These are phyloP conservation scores for Phrynosoma blainvillii DNA, from an alignment of 2,113 vertebrate genomes.

Conservation along the genomic window DNA sequence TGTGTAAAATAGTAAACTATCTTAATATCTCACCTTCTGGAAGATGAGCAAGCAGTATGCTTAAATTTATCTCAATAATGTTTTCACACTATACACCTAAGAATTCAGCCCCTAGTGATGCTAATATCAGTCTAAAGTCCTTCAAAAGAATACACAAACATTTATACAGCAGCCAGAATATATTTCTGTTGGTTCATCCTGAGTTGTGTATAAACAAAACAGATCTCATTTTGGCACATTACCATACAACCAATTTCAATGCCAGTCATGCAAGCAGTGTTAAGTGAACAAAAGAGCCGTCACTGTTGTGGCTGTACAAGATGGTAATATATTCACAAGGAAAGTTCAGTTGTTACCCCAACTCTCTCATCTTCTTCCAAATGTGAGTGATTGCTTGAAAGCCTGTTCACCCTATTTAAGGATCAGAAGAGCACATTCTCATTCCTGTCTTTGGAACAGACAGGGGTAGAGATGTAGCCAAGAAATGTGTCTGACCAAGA, in stretches of 20 bases:
- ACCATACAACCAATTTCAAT: background rate
- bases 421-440: background rate
- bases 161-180: background rate
- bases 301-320: background rate
- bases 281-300: background rate
- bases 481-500: constrained; percentile 26
- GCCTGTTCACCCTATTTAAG: background rate
- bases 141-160: background rate
- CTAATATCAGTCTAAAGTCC: background rate
- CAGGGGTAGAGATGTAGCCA: background rate
- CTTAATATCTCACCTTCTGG: background rate
- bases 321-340: background rate
- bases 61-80: background rate
- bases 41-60: background rate
- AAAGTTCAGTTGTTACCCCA: background rate
- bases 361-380: constrained; percentile 4
- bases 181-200: background rate
- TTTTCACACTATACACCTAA: background rate
- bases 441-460: background rate
- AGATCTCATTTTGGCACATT: background rate
- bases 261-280: background rate
- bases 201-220: constrained; percentile 1
- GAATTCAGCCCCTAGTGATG: background rate
- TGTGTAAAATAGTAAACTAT: background rate
- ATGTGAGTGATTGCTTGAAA: constrained; percentile 20